A percentile compares a stretch with the other conserved stretches of the same genome.
phyloP scores from a whole-genome alignment of 2,797 vertebrate genomes.

The Zalophus californianus region DNA sequence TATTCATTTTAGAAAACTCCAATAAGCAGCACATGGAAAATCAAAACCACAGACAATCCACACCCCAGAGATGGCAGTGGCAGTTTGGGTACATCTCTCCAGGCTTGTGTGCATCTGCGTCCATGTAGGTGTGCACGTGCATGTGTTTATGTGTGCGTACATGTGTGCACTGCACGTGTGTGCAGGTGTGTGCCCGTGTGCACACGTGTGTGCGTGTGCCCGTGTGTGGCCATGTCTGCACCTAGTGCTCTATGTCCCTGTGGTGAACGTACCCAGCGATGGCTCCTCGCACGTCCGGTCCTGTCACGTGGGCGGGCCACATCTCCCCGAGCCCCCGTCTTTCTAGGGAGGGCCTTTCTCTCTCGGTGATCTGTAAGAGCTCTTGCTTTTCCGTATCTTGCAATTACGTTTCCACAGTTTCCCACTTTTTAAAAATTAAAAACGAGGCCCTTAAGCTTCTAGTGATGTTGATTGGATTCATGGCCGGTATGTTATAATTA shows the following conservation, averaged over 20 bases:
- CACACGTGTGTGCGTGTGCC: too few species aligned
- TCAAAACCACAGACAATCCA: background rate
- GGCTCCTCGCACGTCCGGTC: accelerated
- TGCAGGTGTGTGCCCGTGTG: background rate
- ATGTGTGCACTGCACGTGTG: accelerated
- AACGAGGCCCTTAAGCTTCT: background rate
- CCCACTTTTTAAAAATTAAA: background rate
- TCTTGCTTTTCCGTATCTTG: background rate
- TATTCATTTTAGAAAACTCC: background rate
- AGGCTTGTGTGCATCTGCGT: background rate
- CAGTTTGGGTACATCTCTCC: background rate
- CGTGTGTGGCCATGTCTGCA: background rate
- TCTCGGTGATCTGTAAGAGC: background rate
- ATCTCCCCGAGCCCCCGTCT: background rate
- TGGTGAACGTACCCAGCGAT: accelerated
- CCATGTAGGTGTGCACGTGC: too few species aligned
- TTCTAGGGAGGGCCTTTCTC: background rate
- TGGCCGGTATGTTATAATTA: too few species aligned
- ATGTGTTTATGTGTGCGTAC: background rate
- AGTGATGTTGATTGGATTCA: background rate
- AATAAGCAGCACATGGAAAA: background rate
- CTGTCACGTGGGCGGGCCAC: accelerated
- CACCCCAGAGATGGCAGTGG: background rate
- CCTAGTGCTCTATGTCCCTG: accelerated
- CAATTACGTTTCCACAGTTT: background rate